Evolutionary conservation across 1,140 invertebrate genomes (phyloP).

Genomic region (Zelostemma sp.): DNA sequence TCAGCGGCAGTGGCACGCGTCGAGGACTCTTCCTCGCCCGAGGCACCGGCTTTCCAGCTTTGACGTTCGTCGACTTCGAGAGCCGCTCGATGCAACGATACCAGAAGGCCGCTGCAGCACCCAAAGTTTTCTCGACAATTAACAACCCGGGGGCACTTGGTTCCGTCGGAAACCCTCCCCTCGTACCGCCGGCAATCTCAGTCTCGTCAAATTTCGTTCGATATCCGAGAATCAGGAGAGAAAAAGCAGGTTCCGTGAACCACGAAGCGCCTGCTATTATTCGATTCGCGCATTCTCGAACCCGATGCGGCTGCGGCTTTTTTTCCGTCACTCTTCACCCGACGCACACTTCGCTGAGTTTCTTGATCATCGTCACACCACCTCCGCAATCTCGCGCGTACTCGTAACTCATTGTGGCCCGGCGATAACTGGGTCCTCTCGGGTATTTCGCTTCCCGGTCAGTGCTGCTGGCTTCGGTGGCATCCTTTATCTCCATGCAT

Average conservation of each 20-base stretch:
- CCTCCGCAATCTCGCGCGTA: constrained; percentile 1
- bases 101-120: constrained; percentile 37
- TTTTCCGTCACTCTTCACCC: constrained; percentile 1
- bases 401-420: constrained; percentile 5
- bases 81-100: constrained; percentile 30
- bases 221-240: background rate
- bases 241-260: background rate
- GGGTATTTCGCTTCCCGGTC: no score
- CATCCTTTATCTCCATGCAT: background rate
- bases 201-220: background rate
- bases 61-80: constrained; percentile 60
- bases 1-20: constrained; percentile 65
- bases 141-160: constrained; percentile 24
- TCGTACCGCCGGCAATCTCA: background rate
- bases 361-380: constrained; percentile 2
- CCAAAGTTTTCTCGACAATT: constrained; percentile 13
- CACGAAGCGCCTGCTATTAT: background rate
- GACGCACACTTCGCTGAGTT: constrained; percentile 4
- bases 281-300: background rate
- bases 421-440: background rate
- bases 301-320: background rate
- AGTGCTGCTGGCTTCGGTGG: background rate
- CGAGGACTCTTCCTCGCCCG: constrained; percentile 61
- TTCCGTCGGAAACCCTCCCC: constrained; percentile 3
- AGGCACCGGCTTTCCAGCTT: constrained; percentile 65